Base-by-base conservation (phyloP, 2,888 invertebrate species). In the Machimus atricapillus region DNA sequence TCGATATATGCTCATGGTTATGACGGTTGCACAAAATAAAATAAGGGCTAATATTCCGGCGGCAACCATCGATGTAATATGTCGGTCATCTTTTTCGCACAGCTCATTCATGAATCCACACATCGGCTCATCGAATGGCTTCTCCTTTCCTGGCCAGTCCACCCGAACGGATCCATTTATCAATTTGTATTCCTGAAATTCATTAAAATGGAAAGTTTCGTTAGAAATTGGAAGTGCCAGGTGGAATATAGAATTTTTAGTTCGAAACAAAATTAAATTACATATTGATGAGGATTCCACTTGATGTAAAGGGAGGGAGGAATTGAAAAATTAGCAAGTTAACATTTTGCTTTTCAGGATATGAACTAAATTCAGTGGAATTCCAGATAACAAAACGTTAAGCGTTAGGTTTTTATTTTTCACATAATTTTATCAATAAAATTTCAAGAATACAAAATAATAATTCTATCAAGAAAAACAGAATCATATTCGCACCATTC, bases 31-130 rank as follows among this genome's bases (percentile, higher is more conserved):
- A 90, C 97, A 96, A 91, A 98, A 96, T 16, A 98, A 93, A 7
- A 97, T 93, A 56, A 97, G 95, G 0, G 96, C 97, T 34, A 98
- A 92, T 0, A 97, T 94, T 0, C 96, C 97, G 0, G 97, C 97
- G 0, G 96, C 96, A 14, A 98, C 96, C 78, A 97, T 94, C 19
- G 96, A 96, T 12, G 96, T 95, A 87, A 96, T 94, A 90, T 97
- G 96, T 0, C 96, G 95, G 90, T 97, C 96, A 90, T 96, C 96
- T 91, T 96, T 96, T 37, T 95, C 95, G 93, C 98, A 99, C 89
- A 96, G 95, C 91, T 97, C 97, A 91, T 97, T 97, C 89, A 95
- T 94, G 92, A 98, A 99, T 5, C 99, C 99, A 91, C 99, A 99
- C 82, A 96, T 96, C 0, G 99, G 99, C 91, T 98, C 97, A 91